Percentiles rank a stretch among this genome's conserved stretches.
These are phyloP conservation scores for Okapia johnstoni DNA, from an alignment of 2,113 vertebrate species.

Conservation along the genomic window DNA sequence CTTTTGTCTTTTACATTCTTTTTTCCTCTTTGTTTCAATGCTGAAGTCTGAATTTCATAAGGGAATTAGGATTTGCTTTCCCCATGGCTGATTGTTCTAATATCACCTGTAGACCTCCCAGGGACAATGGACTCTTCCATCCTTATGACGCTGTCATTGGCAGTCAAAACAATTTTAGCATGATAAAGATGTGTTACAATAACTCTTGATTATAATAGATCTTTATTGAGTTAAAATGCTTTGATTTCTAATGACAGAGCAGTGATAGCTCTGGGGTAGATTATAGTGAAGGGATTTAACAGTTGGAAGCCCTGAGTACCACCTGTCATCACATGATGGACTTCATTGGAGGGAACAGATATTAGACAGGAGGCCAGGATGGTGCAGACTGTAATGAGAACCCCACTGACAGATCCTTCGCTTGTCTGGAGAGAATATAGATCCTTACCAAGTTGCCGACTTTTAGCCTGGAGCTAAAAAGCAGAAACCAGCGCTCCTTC, in stretches of 20 bases:
- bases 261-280: constrained; percentile 51
- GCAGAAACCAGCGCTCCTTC: neutral
- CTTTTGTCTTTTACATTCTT: neutral
- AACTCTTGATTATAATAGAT: constrained; percentile 48
- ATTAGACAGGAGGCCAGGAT: constrained; percentile 49
- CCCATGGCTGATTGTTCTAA: neutral
- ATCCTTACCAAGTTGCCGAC: constrained; percentile 27
- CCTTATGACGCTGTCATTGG: constrained; percentile 20
- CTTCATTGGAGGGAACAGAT: constrained; percentile 49
- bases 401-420: constrained; percentile 48
- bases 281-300: constrained; percentile 49
- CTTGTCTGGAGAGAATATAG: constrained; percentile 40
- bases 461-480: constrained; percentile 61
- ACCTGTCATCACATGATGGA: constrained; percentile 59
- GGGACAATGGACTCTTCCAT: constrained; percentile 11
- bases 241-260: constrained; percentile 50
- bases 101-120: constrained; percentile 42
- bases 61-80: neutral
- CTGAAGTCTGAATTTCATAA: neutral
- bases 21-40: constrained; percentile 37
- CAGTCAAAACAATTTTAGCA: constrained; percentile 61
- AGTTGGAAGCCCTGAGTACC: constrained; percentile 32
- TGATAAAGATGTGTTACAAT: constrained; percentile 54
- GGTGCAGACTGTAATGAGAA: constrained; percentile 56
- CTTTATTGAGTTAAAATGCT: constrained; percentile 66